phyloP scores from a whole-genome alignment of 2,797 vertebrate genomes.

The Sebastes flavidus region DNA sequence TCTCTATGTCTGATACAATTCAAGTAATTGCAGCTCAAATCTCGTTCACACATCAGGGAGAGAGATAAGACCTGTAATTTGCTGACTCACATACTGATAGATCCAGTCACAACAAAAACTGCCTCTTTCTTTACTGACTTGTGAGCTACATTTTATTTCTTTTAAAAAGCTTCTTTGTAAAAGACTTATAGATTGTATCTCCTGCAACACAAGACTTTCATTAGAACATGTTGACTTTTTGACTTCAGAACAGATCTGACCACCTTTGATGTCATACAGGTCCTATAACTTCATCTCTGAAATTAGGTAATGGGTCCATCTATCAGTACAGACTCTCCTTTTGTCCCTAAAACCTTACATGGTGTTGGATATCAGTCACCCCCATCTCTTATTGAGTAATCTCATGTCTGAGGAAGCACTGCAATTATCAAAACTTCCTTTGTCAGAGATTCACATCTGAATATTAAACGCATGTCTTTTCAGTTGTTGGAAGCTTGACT shows the following conservation, averaged over 20 bases:
- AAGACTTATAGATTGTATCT: conserved; percentile 20
- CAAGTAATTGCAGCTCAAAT: conserved; percentile 49
- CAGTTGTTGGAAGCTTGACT: conserved; percentile 10
- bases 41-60: conserved; percentile 35
- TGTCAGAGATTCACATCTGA: conserved; percentile 44
- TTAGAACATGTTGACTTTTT: conserved; percentile 19
- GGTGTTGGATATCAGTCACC: conserved; percentile 32
- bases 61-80: conserved; percentile 53
- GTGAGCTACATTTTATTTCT: conserved; percentile 1
- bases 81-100: conserved; percentile 46
- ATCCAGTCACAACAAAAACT: conserved; percentile 31
- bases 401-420: conserved; percentile 52
- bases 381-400: conserved; percentile 27
- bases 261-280: not conserved
- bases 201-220: not conserved
- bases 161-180: conserved; percentile 1
- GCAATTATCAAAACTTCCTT: conserved; percentile 41
- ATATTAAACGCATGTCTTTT: conserved; percentile 27
- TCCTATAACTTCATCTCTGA: conserved; percentile 20
- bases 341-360: conserved; percentile 37
- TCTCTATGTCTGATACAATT: conserved; percentile 35
- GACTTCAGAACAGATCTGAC: not conserved
- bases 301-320: conserved; percentile 28
- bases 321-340: conserved; percentile 15
- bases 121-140: conserved; percentile 18